Evolutionary conservation across 92 coral and sea anemone genomes (phyloP).

Genomic region (Isaurus tuberculatus): DNA sequence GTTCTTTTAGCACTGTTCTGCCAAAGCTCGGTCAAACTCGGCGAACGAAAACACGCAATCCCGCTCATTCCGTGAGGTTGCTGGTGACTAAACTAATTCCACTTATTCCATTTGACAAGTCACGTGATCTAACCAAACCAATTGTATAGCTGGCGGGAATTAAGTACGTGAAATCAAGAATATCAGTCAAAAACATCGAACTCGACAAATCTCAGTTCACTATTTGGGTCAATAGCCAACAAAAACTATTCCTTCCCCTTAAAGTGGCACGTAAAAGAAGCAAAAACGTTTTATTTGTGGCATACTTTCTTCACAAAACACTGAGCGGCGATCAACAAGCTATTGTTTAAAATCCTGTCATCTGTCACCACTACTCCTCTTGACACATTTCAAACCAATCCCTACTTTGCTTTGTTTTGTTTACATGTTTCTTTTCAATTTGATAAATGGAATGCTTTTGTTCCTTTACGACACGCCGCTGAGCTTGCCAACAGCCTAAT

Average conservation of each 20-base stretch:
- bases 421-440: constrained; percentile 66
- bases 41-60: constrained; percentile 55
- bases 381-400: constrained; percentile 89
- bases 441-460: constrained; percentile 31
- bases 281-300: constrained; percentile 5
- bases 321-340: constrained; percentile 28
- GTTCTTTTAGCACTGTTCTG: constrained; percentile 47
- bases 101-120: constrained; percentile 38
- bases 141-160: constrained; percentile 55
- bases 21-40: constrained; percentile 55
- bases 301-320: constrained; percentile 6
- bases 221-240: not conserved
- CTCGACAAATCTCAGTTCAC: not conserved
- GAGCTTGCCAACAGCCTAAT: constrained; percentile 11
- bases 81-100: constrained; percentile 52
- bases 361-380: constrained; percentile 75
- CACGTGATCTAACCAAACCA: constrained; percentile 45
- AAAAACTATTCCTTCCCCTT: not conserved
- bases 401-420: constrained; percentile 55
- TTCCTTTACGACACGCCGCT: constrained; percentile 32
- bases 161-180: constrained; percentile 16
- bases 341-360: constrained; percentile 60
- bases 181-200: constrained; percentile 2
- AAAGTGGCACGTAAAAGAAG: not conserved
- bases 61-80: constrained; percentile 56